Evolutionary conservation across 2,113 vertebrate genomes (phyloP), one percentile per base, ranked within the genome.

Genomic region (Amphilophus citrinellus): DNA sequence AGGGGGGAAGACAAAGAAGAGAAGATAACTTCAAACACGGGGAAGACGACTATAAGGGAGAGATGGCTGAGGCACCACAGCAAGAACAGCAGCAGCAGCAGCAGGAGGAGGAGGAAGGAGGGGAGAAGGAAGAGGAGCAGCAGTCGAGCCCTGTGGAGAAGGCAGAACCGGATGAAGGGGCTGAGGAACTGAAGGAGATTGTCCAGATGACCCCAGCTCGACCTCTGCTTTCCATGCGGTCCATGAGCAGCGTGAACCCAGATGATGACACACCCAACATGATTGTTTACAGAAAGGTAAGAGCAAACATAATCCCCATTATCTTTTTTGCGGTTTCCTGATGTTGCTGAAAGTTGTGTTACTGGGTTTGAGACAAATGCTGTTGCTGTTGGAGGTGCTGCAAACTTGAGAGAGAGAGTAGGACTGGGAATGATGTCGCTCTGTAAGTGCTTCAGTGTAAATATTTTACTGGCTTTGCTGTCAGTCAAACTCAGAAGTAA

Each of bases 281-380:
- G 98, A 99, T 99, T 11, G 97, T 97, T 95, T 99, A 98, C 96
- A 97, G 97, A 93, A 99, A 99, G 97, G 98, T 99, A 97, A 94
- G 95, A 61, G 57, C 8, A 53, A 30, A 17, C 11, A 37, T 8
- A 56, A 50, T 71, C n/a, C 1, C 10, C 2, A 3, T 7, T 22
- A 10, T 39, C n/a, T 17, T 18, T 63, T 13, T 66, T 66, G 32
- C 68, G 61, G 10, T 58, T 27, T 53, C 15, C 5, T 44, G 39
- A 9, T 57, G 47, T 10, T 32, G 11, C 27, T 27, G 6, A 2
- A 44, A 44, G 42, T 14, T 14, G 3, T 44, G 39, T 42, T 42
- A 11, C 10, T 9, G 9, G 9, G 10, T 39, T 10, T 47, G 44
- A 47, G 63, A 1, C 63, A 42, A 71, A 50, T 71, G 7, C 27